Percentiles rank a stretch among this genome's conserved stretches.
Conservation (phyloP, 2,113 vertebrate genomes). For the Pachycephala philippinensis region DNA sequence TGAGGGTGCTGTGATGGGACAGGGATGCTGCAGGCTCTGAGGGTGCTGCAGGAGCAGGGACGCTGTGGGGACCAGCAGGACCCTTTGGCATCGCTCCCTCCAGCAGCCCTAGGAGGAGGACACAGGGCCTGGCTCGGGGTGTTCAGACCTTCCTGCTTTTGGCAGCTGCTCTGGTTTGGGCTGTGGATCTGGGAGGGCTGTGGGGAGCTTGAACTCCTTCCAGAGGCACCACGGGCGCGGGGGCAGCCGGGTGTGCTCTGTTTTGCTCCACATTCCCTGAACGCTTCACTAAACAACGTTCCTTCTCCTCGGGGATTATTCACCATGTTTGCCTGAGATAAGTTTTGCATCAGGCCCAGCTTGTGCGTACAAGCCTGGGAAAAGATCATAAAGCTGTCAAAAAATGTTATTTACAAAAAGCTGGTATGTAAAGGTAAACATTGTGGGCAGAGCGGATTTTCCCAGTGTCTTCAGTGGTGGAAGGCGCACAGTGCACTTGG, state of each 20-base stretch:
- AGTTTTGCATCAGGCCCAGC: background rate
- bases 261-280: background rate
- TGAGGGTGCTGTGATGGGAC: background rate
- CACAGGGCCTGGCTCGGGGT: fast-evolving
- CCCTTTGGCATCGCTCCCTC: fast-evolving
- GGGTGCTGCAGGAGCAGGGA: background rate
- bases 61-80: background rate
- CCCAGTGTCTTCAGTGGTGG: fast-evolving
- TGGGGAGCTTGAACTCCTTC: background rate
- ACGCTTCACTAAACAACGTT: background rate
- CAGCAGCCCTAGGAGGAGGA: fast-evolving
- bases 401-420: background rate
- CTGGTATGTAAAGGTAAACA: background rate
- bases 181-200: background rate
- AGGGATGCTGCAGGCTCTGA: background rate
- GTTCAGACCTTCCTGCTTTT: background rate
- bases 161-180: background rate
- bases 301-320: background rate
- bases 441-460: background rate
- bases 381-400: background rate
- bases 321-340: background rate
- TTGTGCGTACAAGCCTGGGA: background rate
- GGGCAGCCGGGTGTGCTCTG: background rate
- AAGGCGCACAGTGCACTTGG: fast-evolving
- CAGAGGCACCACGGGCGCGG: background rate